Evolutionary conservation across 37 sponge, comb jelly and placozoan species (phyloP).

Genomic region (Theonella swinhoei): DNA sequence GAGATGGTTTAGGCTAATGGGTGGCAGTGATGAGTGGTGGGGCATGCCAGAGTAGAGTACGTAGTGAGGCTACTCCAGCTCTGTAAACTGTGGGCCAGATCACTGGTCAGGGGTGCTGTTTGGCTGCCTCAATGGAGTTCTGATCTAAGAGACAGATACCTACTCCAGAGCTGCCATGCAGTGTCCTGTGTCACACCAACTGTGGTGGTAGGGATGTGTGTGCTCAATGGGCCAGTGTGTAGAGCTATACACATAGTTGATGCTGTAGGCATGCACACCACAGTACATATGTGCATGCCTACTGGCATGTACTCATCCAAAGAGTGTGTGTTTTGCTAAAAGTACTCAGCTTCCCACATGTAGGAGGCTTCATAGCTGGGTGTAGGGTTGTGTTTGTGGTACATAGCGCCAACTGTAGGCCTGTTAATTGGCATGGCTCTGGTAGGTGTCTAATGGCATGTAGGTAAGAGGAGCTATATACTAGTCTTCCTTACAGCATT

Average conservation of each 20-base stretch:
- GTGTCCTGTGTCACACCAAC: too few species aligned
- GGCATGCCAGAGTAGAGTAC: too few species aligned
- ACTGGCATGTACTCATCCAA: too few species aligned
- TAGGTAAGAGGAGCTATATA: not conserved
- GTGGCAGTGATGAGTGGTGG: not conserved
- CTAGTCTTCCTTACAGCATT: not conserved
- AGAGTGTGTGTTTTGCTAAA: not conserved
- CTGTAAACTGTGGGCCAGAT: not conserved
- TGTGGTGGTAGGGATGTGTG: too few species aligned
- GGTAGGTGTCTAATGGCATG: not conserved
- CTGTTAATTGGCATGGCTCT: not conserved
- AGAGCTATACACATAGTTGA: too few species aligned
- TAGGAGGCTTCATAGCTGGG: not conserved
- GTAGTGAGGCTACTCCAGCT: not conserved
- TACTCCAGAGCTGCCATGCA: too few species aligned
- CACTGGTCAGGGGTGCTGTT: too few species aligned
- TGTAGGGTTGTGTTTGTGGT: not conserved
- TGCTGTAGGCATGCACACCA: too few species aligned
- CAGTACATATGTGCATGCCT: too few species aligned
- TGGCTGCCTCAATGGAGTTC: too few species aligned
- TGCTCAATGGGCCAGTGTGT: too few species aligned
- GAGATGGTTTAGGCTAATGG: not conserved
- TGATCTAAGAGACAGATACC: too few species aligned
- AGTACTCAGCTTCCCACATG: not conserved
- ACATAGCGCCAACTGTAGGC: not conserved